These are phyloP conservation scores for Megalurothrips usitatus DNA, from an alignment of 2,888 invertebrate genomes.

Conservation along the genomic window DNA sequence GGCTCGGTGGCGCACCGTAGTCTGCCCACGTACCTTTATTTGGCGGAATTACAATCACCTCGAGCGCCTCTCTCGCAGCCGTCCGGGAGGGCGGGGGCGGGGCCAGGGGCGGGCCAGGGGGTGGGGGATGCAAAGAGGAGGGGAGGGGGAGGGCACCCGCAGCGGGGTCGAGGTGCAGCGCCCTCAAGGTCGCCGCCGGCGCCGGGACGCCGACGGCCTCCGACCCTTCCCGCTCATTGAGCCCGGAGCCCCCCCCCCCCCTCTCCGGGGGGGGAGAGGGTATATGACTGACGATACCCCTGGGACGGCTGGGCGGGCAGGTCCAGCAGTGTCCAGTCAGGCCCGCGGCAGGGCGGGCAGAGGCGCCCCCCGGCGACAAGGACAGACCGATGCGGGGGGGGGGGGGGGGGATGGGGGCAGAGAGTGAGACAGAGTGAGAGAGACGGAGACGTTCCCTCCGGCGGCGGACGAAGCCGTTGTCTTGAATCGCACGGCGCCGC, in stretches of 20 bases:
- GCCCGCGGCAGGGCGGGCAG: neutral
- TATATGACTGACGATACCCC: slow-evolving; percentile 1
- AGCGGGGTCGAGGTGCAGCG: neutral
- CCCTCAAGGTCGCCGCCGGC: neutral
- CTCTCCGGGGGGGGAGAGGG: no score
- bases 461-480: no score
- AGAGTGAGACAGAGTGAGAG: no score
- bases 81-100: neutral
- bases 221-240: neutral
- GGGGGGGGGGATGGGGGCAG: neutral
- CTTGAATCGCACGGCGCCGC: no score
- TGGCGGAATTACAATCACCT: slow-evolving; percentile 12
- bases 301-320: neutral
- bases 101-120: neutral
- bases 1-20: neutral
- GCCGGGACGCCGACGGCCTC: neutral
- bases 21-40: neutral
- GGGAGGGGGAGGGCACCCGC: no score
- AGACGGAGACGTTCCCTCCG: no score
- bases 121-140: neutral
- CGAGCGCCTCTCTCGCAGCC: neutral
- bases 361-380: neutral
- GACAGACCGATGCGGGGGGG: neutral
- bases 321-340: neutral
- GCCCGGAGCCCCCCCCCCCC: no score